Evolutionary conservation across 2,113 vertebrate species (phyloP).

Genomic region (Gavialis gangeticus): DNA sequence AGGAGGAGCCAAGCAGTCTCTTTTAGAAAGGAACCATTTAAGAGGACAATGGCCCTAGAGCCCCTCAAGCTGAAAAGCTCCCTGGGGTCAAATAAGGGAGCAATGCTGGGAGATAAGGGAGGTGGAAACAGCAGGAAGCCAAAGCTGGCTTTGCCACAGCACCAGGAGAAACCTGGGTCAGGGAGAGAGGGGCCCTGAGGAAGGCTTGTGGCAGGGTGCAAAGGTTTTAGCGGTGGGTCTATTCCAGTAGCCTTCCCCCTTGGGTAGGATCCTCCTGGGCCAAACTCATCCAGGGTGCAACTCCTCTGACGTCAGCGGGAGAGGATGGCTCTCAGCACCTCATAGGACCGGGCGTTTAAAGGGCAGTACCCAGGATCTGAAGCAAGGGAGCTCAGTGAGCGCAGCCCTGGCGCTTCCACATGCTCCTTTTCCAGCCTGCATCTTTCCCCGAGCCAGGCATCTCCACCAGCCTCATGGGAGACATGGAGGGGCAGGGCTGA

Average conservation of each 20-base stretch:
- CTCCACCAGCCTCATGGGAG: rapidly evolving
- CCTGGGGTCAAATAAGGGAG: background rate
- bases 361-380: background rate
- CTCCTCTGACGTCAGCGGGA: background rate
- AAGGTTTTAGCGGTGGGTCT: background rate
- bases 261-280: background rate
- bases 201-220: background rate
- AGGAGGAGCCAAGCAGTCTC: background rate
- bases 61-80: background rate
- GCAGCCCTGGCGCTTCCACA: background rate
- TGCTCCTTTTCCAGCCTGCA: background rate
- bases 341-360: background rate
- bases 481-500: rapidly evolving
- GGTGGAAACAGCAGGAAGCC: background rate
- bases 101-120: background rate
- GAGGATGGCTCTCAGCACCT: background rate
- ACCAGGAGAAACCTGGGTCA: rapidly evolving
- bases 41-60: rapidly evolving
- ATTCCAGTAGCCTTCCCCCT: background rate
- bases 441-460: background rate
- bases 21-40: rapidly evolving
- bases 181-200: background rate
- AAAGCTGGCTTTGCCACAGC: background rate
- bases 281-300: rapidly evolving
- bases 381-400: background rate